Conservation (phyloP, 2,797 vertebrate genomes). For the Neopelma chrysocephalum region DNA sequence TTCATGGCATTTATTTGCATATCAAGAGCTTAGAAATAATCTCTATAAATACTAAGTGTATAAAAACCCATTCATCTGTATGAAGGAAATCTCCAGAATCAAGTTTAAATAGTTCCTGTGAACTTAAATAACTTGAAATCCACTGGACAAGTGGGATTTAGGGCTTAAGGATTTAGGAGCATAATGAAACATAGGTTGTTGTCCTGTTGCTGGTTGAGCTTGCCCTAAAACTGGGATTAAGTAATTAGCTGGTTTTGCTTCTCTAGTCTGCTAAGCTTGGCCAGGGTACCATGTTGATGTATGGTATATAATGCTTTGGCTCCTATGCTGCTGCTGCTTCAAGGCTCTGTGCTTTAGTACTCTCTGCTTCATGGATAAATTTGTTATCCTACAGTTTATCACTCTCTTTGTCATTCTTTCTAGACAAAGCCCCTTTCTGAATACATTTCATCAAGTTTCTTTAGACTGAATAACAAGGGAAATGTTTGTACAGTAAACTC, state of each 20-base stretch:
- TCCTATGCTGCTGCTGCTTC: neutral
- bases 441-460: neutral
- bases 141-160: neutral
- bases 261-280: neutral
- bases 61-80: accelerated
- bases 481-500: conserved; percentile 8
- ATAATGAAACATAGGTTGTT: neutral
- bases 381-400: neutral
- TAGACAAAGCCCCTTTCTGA: neutral
- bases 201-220: neutral
- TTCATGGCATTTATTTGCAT: neutral
- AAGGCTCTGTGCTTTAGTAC: neutral
- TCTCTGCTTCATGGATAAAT: neutral
- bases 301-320: neutral
- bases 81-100: neutral
- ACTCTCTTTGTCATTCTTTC: neutral
- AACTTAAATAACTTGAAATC: neutral
- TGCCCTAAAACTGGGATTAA: neutral
- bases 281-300: neutral
- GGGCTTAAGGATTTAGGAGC: neutral
- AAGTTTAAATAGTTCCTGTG: neutral
- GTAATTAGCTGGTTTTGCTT: neutral
- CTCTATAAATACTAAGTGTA: neutral
- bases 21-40: neutral
- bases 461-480: conserved; percentile 2